These are phyloP conservation scores for Poicephalus gulielmi DNA, from an alignment of 2,113 vertebrate species.

Conservation along the genomic window DNA sequence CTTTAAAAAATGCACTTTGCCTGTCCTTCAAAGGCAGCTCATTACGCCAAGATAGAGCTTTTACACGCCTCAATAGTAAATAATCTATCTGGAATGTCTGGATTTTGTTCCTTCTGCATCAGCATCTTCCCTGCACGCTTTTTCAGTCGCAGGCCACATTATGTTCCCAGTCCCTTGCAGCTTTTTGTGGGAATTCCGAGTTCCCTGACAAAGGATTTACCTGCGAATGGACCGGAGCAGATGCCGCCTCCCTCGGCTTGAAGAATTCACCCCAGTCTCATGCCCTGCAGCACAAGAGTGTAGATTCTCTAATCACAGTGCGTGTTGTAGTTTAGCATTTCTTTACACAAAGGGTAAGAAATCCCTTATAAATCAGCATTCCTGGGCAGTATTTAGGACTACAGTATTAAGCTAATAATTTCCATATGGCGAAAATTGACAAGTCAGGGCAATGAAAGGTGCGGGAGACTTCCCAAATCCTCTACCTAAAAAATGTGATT, in stretches of 20 bases:
- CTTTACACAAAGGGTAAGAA: slow-evolving; percentile 25
- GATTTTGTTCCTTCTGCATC: slow-evolving; percentile 14
- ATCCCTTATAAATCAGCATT: slow-evolving; percentile 26
- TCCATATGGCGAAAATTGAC: slow-evolving; percentile 69
- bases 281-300: neutral
- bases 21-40: neutral
- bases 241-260: neutral
- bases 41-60: neutral
- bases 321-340: neutral
- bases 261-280: neutral
- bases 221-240: neutral
- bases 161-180: neutral
- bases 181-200: neutral
- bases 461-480: neutral
- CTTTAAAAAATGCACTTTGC: neutral
- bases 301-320: neutral
- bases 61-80: neutral
- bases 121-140: neutral
- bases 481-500: slow-evolving; percentile 1
- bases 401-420: slow-evolving; percentile 59
- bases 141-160: neutral
- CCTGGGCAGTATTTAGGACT: slow-evolving; percentile 42
- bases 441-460: slow-evolving; percentile 39
- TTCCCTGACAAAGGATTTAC: neutral
- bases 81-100: slow-evolving; percentile 16